These are phyloP conservation scores for Meleagris gallopavo DNA, from an alignment of 2,113 vertebrate species.

Conservation along the genomic window DNA sequence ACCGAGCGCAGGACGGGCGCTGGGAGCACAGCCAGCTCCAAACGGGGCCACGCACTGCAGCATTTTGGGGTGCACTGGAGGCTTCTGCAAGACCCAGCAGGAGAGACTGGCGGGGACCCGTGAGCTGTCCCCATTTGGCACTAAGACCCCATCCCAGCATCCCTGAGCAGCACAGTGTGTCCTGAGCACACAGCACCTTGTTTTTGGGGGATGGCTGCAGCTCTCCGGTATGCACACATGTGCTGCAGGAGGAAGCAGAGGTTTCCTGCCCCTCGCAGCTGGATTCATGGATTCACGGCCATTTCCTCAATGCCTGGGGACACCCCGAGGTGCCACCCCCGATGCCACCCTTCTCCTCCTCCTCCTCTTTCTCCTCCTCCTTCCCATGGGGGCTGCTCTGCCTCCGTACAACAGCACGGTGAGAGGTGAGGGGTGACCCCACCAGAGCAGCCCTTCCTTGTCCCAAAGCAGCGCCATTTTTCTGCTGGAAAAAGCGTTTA, in stretches of 20 bases:
- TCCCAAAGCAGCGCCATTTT: background rate
- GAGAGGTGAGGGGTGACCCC: background rate
- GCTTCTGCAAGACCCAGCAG: background rate
- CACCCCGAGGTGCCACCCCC: background rate
- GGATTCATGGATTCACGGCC: background rate
- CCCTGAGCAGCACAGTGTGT: background rate
- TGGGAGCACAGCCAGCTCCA: background rate
- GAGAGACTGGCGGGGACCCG: background rate
- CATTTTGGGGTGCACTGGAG: background rate
- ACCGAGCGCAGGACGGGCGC: background rate
- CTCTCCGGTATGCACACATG: background rate
- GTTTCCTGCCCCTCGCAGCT: constrained; percentile 55
- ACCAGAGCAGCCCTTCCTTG: background rate
- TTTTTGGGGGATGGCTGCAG: background rate
- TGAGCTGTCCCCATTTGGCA: background rate
- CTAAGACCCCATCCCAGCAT: background rate
- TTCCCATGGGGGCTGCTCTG: background rate
- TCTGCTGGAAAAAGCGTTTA: background rate
- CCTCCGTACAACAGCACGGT: background rate
- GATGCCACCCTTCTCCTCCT: background rate
- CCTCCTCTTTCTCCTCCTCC: background rate
- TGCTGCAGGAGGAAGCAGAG: constrained; percentile 47
- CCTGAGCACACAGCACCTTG: background rate
- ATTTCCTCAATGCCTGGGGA: background rate
- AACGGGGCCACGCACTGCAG: background rate